phyloP scores from a whole-genome alignment of 53 echinoderm and acorn worm species.

The Hippasteria phrygiana region DNA sequence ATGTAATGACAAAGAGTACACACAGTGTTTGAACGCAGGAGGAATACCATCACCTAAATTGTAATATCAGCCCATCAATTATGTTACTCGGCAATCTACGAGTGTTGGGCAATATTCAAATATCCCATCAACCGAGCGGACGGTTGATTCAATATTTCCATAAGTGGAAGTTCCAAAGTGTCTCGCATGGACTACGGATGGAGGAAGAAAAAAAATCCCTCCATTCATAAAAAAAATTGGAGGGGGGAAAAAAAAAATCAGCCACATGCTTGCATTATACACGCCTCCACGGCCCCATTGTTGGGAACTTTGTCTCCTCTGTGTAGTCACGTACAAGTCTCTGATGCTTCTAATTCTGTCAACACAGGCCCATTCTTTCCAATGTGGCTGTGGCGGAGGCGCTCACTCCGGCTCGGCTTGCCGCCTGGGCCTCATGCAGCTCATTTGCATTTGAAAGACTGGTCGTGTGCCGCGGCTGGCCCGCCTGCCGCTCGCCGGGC shows the following conservation, averaged over 20 bases:
- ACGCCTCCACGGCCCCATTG: constrained; percentile 47
- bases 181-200: neutral
- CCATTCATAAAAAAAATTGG: constrained; percentile 56
- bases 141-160: constrained; percentile 62
- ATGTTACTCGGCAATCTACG: constrained; percentile 22
- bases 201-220: constrained; percentile 20
- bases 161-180: constrained; percentile 34
- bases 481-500: constrained; percentile 32
- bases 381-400: constrained; percentile 45
- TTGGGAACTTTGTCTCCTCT: constrained; percentile 31
- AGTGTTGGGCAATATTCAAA: constrained; percentile 52
- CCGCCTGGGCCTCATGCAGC: constrained; percentile 54
- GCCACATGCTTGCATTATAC: constrained; percentile 59
- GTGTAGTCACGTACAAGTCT: constrained; percentile 62
- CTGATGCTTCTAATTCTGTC: constrained; percentile 68
- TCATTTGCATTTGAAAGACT: constrained; percentile 65
- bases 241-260: constrained; percentile 40
- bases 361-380: constrained; percentile 52
- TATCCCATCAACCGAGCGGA: constrained; percentile 27
- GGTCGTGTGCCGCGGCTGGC: constrained; percentile 63
- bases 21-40: constrained; percentile 27
- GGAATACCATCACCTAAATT: neutral
- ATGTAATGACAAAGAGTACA: constrained; percentile 6
- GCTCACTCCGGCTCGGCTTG: neutral
- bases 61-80: constrained; percentile 41